These are phyloP conservation scores for Anolis sagrei DNA, from an alignment of 2,113 vertebrate species.

Conservation along the genomic window DNA sequence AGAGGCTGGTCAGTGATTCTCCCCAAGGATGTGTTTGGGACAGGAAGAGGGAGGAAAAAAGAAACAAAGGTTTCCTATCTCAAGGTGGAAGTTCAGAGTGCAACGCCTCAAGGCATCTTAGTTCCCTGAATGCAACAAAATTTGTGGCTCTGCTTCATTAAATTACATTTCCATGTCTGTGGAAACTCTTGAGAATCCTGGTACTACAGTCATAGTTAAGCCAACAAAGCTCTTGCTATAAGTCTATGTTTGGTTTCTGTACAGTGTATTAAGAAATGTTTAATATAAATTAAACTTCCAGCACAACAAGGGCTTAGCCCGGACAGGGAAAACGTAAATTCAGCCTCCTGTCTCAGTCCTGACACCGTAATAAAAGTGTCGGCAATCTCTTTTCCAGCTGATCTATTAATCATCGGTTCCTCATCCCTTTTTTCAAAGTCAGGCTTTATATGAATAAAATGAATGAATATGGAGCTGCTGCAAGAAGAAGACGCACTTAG, in stretches of 20 bases:
- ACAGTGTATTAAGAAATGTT: background rate
- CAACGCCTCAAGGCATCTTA: too few species aligned
- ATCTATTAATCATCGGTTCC: conserved; percentile 12
- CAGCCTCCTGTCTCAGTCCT: background rate
- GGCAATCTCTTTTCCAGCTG: background rate
- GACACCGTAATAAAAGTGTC: conserved; percentile 5
- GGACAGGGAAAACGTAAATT: conserved; percentile 1
- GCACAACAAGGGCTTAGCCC: background rate
- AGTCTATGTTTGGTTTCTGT: background rate
- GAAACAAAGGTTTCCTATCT: background rate
- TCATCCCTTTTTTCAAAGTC: conserved; percentile 8
- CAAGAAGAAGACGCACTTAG: background rate
- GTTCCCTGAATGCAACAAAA: too few species aligned
- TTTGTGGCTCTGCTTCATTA: background rate
- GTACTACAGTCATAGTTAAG: background rate
- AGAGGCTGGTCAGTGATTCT: background rate
- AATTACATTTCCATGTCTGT: background rate
- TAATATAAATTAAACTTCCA: background rate
- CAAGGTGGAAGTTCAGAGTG: too few species aligned
- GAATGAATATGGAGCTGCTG: too few species aligned
- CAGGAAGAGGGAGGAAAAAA: background rate
- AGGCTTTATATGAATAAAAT: conserved; percentile 1
- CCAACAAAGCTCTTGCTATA: background rate
- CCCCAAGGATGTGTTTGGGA: background rate
- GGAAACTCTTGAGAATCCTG: background rate